Conservation (phyloP, 2,888 invertebrate genomes). For the Eupithecia subumbrata region DNA sequence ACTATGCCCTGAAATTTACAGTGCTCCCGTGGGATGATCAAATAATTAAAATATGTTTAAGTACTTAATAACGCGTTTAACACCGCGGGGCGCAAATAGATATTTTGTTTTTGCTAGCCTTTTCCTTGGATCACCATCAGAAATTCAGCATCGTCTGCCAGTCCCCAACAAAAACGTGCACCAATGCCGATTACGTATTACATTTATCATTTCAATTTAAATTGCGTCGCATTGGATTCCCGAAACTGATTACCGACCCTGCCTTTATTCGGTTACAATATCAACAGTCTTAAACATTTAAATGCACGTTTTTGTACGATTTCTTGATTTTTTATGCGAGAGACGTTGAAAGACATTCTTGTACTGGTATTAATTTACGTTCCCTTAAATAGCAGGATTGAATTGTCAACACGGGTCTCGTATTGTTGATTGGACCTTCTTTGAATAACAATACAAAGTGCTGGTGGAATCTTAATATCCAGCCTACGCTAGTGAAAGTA, state of each 20-base stretch:
- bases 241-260: constrained; percentile 43
- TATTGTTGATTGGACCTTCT: constrained; percentile 43
- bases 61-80: not conserved
- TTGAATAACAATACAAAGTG: constrained; percentile 42
- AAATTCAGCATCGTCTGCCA: constrained; percentile 23
- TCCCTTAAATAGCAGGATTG: constrained; percentile 45
- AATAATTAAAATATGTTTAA: not conserved
- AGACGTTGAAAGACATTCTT: constrained; percentile 27
- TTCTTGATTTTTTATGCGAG: constrained; percentile 36
- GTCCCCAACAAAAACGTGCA: constrained; percentile 40
- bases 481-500: constrained; percentile 40
- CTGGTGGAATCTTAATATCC: constrained; percentile 41
- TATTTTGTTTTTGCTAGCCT: not conserved
- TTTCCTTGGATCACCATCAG: constrained; percentile 4
- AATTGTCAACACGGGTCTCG: constrained; percentile 46
- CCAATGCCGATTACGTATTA: constrained; percentile 39
- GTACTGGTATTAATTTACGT: constrained; percentile 42
- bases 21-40: not conserved
- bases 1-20: no score
- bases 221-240: constrained; percentile 44
- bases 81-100: not conserved
- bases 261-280: constrained; percentile 40
- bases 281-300: constrained; percentile 38
- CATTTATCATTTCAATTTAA: constrained; percentile 47
- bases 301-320: constrained; percentile 35